These are phyloP conservation scores for Drosophila birchii DNA, from an alignment of 2,888 invertebrate genomes.

Conservation along the genomic window DNA sequence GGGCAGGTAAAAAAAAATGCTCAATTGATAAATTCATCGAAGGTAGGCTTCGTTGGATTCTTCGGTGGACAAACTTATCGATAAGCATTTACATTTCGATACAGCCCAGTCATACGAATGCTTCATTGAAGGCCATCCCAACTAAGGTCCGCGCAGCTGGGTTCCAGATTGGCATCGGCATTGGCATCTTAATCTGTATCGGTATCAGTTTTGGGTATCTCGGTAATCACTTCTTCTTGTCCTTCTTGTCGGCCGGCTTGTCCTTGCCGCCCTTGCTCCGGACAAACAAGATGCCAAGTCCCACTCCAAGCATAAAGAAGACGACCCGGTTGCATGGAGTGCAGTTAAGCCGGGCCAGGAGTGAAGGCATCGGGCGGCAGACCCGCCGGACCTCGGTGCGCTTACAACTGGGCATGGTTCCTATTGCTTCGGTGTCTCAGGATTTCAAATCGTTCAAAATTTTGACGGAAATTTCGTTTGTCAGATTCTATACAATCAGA, in stretches of 20 bases:
- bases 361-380: constrained; percentile 49
- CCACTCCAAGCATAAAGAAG: constrained; percentile 61
- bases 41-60: background rate
- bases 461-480: constrained; percentile 10
- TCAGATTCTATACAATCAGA: background rate
- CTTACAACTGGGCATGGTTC: constrained; percentile 38
- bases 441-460: constrained; percentile 15
- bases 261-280: constrained; percentile 24
- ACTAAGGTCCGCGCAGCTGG: background rate
- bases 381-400: constrained; percentile 42
- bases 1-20: constrained; percentile 24
- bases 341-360: constrained; percentile 60
- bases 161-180: background rate
- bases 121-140: background rate
- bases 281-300: constrained; percentile 36
- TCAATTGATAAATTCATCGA: constrained; percentile 25
- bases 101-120: background rate
- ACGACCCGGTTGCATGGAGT: constrained; percentile 56
- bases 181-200: background rate
- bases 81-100: constrained; percentile 4
- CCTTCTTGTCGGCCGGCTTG: constrained; percentile 1
- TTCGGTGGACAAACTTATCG: constrained; percentile 21
- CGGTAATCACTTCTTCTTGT: background rate
- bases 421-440: background rate
- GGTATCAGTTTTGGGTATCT: background rate